Evolutionary conservation across 2,797 vertebrate genomes (phyloP), one percentile per base, ranked within the genome.

Genomic region (Lacerta bilineata): DNA sequence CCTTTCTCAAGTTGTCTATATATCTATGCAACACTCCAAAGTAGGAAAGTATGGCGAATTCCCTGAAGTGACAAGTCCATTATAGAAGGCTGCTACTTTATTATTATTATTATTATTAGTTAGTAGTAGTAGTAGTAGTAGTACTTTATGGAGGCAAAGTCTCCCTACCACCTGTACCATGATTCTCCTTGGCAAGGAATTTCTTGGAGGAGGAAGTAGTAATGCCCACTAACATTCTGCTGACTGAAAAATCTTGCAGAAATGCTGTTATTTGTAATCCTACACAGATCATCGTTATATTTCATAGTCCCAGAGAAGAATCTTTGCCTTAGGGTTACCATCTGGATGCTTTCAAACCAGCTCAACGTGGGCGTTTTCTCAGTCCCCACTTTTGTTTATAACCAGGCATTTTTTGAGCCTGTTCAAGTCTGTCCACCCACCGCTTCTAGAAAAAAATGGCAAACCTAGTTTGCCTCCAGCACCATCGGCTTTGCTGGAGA

Each of bases 291-390:
- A 17, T 36, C 64, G 50, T 69, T 4, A 20, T 68, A 82, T 33
- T 50, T 20, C n/a, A 25, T 4, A 27, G n/a, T 23, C n/a, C 29
- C 5, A 23, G 3, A 36, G n/a, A 36, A 55, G 18, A 46, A 25
- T 59, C 15, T n/a, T 71, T 83, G 74, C 72, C 46, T 41, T 36
- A 61, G 76, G 46, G 25, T 80, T 72, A 29, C 85, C 66, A 80
- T 87, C 33, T 72, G 66, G 66, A 39, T 87, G 33, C 11, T 46
- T 71, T 78, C 66, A 64, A 61, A 46, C 20, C 15, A 71, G 41
- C 33, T 9, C 15, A 74, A 72, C 13, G 27, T 72, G 46, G 36
- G 77, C 59, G 36, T 41, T 87, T 29, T 39, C 25, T 36, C 41
- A 77, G 55, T 39, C 33, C 61, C 46, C 83, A 68, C 46, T 11